Base-by-base conservation (phyloP, 2,113 vertebrate genomes). In the Epinephelus cyanopodus region DNA sequence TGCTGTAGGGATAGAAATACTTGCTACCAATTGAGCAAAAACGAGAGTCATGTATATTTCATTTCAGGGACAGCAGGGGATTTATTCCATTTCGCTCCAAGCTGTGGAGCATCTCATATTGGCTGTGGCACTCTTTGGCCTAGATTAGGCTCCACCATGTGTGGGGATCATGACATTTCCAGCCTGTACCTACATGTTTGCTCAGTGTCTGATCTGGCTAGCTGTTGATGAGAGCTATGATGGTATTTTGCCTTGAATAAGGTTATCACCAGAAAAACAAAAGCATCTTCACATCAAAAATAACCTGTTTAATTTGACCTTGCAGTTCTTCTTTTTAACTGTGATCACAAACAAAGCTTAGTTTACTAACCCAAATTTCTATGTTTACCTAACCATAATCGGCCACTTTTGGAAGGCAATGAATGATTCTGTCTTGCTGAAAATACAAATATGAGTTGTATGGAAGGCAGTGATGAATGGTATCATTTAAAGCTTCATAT, bases 1-100 rank as follows among this genome's bases (percentile, higher is more conserved):
- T 67, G 75, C 74, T 79, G 62, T 50, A 57, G 80, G 76, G 73
- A 77, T 63, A 62, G 79, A 88, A 74, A 6, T 53, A 79, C 77
- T 86, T 66, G 76, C 77, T 74, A 67, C 78, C 78, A 88, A 84
- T 75, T 78, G 79, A 92, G 83, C 72, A 76, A 71, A 54, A 79
- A 60, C 1, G 47, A 70, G 66, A 79, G 60, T 88, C 87, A 87
- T 93, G 85, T 92, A 87, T 92, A 92, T 93, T 90, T 93, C 81
- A 93, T 91, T 64, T 72, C 33, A 58, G 84, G 52, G 45, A 83
- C 69, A 83, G 81, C 54, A 56, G 61, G 83, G 67, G 77, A 89
- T 92, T 81, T 78, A 83, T 89, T 84, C 74, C 21, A 21, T 79
- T 86, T 88, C 63, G 83, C 89, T 86, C 33, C 70, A 21, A 90